Evolutionary conservation across 2,113 vertebrate species (phyloP).

Genomic region (Callaeas wilsoni): DNA sequence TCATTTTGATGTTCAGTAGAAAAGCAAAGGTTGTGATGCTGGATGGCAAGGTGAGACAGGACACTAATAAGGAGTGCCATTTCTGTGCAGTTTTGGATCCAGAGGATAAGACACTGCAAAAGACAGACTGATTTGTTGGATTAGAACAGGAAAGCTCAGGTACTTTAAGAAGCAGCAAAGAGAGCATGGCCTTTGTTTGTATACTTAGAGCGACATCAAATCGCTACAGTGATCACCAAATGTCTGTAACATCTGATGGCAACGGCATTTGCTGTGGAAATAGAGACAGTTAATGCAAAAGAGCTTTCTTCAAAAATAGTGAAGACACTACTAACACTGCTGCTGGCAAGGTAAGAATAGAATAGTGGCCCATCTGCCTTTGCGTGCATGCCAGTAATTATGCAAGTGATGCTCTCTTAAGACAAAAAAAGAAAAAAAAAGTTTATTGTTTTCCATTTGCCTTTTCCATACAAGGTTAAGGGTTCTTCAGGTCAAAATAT

Average conservation of each 20-base stretch:
- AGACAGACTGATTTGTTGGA: not conserved
- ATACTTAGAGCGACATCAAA: not conserved
- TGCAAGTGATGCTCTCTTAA: slow-evolving; percentile 58
- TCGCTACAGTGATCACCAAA: not conserved
- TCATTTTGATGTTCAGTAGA: not conserved
- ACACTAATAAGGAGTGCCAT: not conserved
- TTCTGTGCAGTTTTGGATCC: not conserved
- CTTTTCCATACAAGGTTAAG: slow-evolving; percentile 76
- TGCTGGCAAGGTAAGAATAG: slow-evolving; percentile 66
- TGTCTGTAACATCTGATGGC: not conserved
- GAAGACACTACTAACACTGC: slow-evolving; percentile 42
- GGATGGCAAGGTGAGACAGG: not conserved
- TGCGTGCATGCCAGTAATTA: slow-evolving; percentile 24
- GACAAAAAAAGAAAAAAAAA: not conserved
- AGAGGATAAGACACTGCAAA: not conserved
- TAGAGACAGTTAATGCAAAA: not conserved
- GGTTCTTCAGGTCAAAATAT: slow-evolving; percentile 74
- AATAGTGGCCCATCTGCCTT: slow-evolving; percentile 11
- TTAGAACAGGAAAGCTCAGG: not conserved
- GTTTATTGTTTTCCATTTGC: slow-evolving; percentile 71
- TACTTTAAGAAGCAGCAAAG: not conserved
- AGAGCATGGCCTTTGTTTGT: not conserved
- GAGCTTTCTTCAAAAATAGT: slow-evolving; percentile 31
- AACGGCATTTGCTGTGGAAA: not conserved
- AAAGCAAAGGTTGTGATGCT: not conserved